Conservation (phyloP, 2,888 invertebrate genomes). For the Dolichomitus sp. region DNA sequence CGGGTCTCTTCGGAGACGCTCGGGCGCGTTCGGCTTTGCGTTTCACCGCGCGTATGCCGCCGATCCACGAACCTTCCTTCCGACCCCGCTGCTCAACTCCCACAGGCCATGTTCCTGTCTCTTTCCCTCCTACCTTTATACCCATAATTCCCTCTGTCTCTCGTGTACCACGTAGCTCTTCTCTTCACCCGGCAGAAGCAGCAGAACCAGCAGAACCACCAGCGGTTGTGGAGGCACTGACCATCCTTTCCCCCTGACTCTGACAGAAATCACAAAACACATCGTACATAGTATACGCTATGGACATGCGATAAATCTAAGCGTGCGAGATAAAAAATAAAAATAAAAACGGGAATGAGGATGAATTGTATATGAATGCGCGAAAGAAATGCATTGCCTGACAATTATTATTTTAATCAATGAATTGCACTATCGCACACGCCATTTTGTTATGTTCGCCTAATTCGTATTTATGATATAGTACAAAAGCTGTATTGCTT, state of each 20-base stretch:
- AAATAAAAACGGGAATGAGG: slow-evolving; percentile 2
- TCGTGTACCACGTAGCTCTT: slow-evolving; percentile 24
- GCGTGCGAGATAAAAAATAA: not conserved
- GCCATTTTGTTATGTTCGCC: not conserved
- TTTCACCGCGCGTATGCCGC: slow-evolving; percentile 72
- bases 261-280: slow-evolving; percentile 63
- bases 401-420: slow-evolving; percentile 3
- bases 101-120: slow-evolving; percentile 53
- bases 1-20: slow-evolving; percentile 70
- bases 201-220: slow-evolving; percentile 30
- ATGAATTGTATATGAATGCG: not conserved
- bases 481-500: too few relatives aligned
- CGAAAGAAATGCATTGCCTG: slow-evolving; percentile 1
- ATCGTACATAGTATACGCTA: slow-evolving; percentile 37
- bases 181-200: slow-evolving; percentile 33
- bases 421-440: not conserved
- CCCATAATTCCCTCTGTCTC: slow-evolving; percentile 23
- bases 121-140: slow-evolving; percentile 14
- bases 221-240: slow-evolving; percentile 46
- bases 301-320: slow-evolving; percentile 45
- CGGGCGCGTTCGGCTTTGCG: slow-evolving; percentile 73
- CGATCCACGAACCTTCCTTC: slow-evolving; percentile 69
- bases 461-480: too few relatives aligned
- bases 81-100: slow-evolving; percentile 73
- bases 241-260: slow-evolving; percentile 52